Percentiles rank a stretch among this genome's conserved stretches.
Evolutionary conservation across 2,797 vertebrate genomes (phyloP).

Genomic region (Phoeniculus purpureus): DNA sequence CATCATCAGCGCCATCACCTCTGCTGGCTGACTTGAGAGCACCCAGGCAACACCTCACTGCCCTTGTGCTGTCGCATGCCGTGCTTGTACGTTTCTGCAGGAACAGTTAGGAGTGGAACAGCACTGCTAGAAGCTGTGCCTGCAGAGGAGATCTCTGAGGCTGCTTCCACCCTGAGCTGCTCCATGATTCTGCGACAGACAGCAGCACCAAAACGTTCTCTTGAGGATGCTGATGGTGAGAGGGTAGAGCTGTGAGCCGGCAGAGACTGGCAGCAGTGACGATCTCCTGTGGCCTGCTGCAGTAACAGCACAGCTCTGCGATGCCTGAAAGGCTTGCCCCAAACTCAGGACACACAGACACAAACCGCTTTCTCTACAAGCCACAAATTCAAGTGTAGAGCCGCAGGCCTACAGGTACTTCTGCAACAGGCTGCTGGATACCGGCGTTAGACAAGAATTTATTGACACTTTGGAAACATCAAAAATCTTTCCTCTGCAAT

Average conservation of each 20-base stretch:
- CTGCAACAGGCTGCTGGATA: background rate
- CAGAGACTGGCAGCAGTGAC: background rate
- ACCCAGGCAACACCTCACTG: background rate
- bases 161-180: too few species aligned
- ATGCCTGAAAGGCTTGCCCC: background rate
- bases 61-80: background rate
- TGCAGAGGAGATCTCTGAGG: too few species aligned
- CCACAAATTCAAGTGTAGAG: background rate
- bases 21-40: background rate
- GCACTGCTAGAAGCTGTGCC: background rate
- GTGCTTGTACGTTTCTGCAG: background rate
- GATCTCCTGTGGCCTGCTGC: background rate
- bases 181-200: too few species aligned
- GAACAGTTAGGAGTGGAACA: background rate
- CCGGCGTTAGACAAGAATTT: background rate
- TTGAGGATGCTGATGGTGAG: background rate
- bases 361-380: background rate
- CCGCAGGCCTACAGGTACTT: background rate
- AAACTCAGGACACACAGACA: background rate
- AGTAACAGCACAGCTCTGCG: background rate
- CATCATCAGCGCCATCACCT: rapidly evolving
- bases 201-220: background rate
- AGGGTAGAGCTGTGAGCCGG: background rate
- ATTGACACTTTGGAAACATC: background rate
- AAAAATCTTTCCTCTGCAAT: background rate